Base-by-base conservation (phyloP, 2,797 vertebrate genomes). In the Acrossocheilus fasciatus region DNA sequence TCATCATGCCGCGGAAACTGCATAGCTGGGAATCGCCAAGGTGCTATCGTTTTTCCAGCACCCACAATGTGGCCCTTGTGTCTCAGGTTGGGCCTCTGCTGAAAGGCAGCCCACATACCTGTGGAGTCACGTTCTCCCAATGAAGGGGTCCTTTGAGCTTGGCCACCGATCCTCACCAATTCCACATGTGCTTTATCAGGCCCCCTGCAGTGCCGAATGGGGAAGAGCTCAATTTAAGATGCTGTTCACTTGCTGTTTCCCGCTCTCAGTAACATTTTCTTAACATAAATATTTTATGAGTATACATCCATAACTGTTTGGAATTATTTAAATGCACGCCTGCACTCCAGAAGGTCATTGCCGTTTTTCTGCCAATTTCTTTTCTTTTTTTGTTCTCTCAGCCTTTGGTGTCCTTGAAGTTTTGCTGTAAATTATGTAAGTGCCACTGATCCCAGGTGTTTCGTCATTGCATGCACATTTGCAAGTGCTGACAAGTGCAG, bases 21-120 rank as follows among this genome's bases (percentile, higher is more conserved):
- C 94, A 95, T 95, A 94, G 93, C 91, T 94, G 92, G 74, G 93
- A 91, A 87, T 90, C 41, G 90, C 94, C 91, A 91, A 90, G 59
- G 91, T 93, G 91, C 94, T 95, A 95, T 95, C 94, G 82, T 92
- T 93, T 94, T 95, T 94, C 94, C 91, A 86, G 86, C 34, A 18
- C 87, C 90, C 91, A 96, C 95, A 96, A 96, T 95, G 93, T 91
- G n/a, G 88, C 91, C 93, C 94, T 95, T 96, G 95, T 96, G 94
- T 91, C 91, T 91, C 90, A 89, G 92, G 90, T 91, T 92, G 86
- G 91, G 91, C 92, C 86, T 87, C 41, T 6, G 74, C n/a, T 86
- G 79, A 88, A 85, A 85, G 83, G 50, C 83, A 47, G 76, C 81
- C 85, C 81, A 80, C 88, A 88, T 88, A 88, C 81, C 88, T 88